Evolutionary conservation across 2,113 vertebrate species (phyloP).

Genomic region (Seriola rivoliana): DNA sequence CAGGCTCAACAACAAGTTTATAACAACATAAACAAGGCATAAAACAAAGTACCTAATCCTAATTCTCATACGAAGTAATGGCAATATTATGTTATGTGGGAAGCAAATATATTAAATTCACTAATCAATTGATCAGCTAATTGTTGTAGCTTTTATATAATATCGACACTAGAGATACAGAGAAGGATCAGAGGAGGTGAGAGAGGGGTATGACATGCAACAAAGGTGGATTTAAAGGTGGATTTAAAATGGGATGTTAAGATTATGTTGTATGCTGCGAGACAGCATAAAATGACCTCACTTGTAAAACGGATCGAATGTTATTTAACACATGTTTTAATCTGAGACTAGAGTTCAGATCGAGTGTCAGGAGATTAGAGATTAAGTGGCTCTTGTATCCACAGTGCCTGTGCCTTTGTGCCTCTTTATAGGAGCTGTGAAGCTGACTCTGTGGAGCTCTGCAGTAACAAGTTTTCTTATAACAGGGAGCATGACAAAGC

Average conservation of each 20-base stretch:
- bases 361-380: conserved; percentile 47
- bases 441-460: conserved; percentile 6
- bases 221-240: too few species aligned
- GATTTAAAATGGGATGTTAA: neutral
- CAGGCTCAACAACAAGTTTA: too few species aligned
- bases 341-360: conserved; percentile 38
- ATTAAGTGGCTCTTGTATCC: conserved; percentile 30
- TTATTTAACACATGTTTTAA: conserved; percentile 29
- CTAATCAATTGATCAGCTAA: too few species aligned
- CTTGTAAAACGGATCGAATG: neutral
- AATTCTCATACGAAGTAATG: too few species aligned
- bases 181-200: too few species aligned
- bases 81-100: too few species aligned
- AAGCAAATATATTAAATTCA: too few species aligned
- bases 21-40: too few species aligned
- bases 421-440: conserved; percentile 37
- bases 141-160: too few species aligned
- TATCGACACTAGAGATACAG: too few species aligned
- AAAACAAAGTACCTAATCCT: too few species aligned
- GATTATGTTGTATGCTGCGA: neutral
- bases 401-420: conserved; percentile 20
- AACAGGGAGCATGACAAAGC: conserved; percentile 32
- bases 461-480: conserved; percentile 25
- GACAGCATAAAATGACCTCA: neutral
- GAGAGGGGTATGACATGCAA: neutral